Percentiles rank a stretch among this genome's conserved stretches.
Conservation (phyloP, 2,113 vertebrate species). For the Lamprotornis superbus region DNA sequence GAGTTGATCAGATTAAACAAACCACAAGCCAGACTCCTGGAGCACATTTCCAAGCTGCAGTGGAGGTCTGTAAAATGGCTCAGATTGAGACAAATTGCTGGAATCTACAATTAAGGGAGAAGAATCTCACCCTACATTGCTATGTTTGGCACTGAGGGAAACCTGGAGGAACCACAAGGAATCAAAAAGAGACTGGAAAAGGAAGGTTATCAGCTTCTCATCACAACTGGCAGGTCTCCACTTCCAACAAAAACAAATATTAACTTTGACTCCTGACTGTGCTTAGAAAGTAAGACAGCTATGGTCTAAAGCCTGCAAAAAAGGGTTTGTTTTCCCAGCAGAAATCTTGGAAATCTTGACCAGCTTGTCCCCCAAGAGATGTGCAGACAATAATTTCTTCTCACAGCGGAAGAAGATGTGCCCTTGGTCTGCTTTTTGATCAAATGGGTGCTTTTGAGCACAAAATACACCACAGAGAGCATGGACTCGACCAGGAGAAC, state of each 20-base stretch:
- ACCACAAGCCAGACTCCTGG: not conserved
- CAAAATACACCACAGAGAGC: not conserved
- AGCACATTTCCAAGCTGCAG: not conserved
- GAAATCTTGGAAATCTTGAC: not conserved
- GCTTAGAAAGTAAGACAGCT: not conserved
- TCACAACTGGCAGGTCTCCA: not conserved
- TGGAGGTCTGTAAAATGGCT: not conserved
- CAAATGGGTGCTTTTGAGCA: not conserved
- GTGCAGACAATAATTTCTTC: not conserved
- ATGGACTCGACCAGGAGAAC: not conserved
- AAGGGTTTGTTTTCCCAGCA: not conserved
- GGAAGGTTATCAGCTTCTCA: not conserved
- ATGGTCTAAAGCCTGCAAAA: not conserved
- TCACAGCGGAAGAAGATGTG: not conserved
- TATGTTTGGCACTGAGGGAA: not conserved
- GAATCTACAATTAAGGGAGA: not conserved
- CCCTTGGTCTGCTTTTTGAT: not conserved
- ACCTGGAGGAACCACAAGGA: not conserved
- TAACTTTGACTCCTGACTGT: not conserved
- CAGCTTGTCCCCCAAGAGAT: not conserved
- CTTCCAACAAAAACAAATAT: not conserved
- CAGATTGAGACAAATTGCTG: fast-evolving
- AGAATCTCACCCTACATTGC: not conserved
- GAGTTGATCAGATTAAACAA: fast-evolving
- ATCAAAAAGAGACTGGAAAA: not conserved